Percentiles rank a stretch among this genome's conserved stretches.
Conservation (phyloP, 2,113 vertebrate genomes). For the Buteo buteo region DNA sequence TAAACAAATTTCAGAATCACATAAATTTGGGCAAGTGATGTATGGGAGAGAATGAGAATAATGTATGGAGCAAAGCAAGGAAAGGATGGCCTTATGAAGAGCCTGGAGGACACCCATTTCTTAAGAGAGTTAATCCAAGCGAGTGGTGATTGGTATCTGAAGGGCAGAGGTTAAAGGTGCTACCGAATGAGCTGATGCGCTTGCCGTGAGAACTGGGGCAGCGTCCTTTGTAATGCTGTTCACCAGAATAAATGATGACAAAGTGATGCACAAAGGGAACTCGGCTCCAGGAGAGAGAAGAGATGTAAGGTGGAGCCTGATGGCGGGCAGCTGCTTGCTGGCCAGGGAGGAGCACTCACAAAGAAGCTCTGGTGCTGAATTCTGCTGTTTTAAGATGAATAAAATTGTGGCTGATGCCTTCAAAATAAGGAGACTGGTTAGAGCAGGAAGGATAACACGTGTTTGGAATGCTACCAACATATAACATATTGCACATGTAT, state of each 20-base stretch:
- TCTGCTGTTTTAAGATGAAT: not conserved
- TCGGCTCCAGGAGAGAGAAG: fast-evolving
- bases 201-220: not conserved
- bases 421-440: not conserved
- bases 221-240: not conserved
- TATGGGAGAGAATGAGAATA: not conserved
- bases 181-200: fast-evolving
- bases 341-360: fast-evolving
- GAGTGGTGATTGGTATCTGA: not conserved
- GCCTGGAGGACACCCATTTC: not conserved
- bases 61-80: not conserved
- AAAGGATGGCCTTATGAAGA: not conserved
- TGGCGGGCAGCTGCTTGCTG: not conserved
- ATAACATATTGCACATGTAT: not conserved
- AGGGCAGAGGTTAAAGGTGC: not conserved
- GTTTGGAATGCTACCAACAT: not conserved
- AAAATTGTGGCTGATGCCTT: not conserved
- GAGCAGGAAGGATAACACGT: not conserved
- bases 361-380: not conserved
- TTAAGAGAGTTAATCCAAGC: not conserved
- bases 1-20: not conserved
- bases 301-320: not conserved
- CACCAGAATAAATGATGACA: fast-evolving
- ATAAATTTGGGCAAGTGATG: not conserved
- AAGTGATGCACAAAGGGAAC: not conserved